Percentiles rank a stretch among this genome's conserved stretches.
Evolutionary conservation across 2,113 vertebrate species (phyloP).

Genomic region (Tinamus guttatus): DNA sequence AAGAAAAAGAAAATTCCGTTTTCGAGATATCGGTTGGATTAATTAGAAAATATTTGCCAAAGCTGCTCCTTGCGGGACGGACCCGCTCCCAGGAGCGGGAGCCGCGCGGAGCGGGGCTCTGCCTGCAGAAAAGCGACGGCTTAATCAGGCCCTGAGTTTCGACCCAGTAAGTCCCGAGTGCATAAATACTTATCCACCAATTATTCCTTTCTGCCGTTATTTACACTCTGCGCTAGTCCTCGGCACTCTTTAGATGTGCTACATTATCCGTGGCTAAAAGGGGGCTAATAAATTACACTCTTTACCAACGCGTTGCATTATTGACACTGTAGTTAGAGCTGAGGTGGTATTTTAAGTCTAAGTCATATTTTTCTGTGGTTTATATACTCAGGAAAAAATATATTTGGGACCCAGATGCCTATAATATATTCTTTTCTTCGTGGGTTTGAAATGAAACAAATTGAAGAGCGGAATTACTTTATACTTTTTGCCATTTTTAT

Average conservation of each 20-base stretch:
- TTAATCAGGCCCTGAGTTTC: neutral
- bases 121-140: neutral
- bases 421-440: constrained; percentile 19
- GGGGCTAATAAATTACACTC: neutral
- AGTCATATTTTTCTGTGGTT: neutral
- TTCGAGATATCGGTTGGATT: constrained; percentile 26
- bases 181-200: neutral
- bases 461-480: constrained; percentile 8
- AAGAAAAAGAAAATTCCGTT: constrained; percentile 33
- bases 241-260: neutral
- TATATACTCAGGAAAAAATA: constrained; percentile 9
- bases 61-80: neutral
- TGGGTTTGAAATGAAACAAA: constrained; percentile 26
- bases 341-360: neutral
- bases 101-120: neutral
- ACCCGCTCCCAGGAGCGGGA: neutral
- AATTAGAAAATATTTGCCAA: constrained; percentile 69
- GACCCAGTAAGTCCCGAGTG: neutral
- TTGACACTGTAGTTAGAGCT: neutral
- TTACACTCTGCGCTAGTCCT: neutral
- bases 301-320: neutral
- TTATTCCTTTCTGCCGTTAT: neutral
- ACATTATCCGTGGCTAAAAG: neutral
- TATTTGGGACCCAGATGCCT: neutral
- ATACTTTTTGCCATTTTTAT: constrained; percentile 1